These are phyloP conservation scores for Drosophila trapezifrons DNA, from an alignment of 1,140 invertebrate species.

Conservation along the genomic window DNA sequence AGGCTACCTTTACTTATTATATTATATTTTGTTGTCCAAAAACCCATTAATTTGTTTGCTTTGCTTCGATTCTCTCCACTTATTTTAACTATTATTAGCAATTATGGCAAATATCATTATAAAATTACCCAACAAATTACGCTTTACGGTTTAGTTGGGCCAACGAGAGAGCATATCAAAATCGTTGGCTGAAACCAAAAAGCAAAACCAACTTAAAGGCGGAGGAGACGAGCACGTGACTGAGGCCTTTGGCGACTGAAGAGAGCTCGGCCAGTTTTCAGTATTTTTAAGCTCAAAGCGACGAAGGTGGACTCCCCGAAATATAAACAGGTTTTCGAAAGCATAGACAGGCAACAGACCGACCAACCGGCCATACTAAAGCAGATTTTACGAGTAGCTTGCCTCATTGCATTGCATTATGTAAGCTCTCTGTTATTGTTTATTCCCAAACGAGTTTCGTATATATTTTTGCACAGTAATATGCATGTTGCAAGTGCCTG, in stretches of 20 bases:
- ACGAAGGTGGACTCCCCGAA: conserved; percentile 19
- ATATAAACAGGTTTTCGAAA: conserved; percentile 48
- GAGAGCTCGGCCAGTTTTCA: conserved; percentile 18
- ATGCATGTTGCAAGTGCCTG: conserved; percentile 38
- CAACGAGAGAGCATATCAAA: conserved; percentile 13
- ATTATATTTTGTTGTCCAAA: neutral
- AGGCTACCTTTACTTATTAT: neutral
- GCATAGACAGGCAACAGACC: conserved; percentile 23
- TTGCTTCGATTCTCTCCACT: neutral
- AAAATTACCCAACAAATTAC: conserved; percentile 6
- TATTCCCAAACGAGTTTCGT: conserved; percentile 45
- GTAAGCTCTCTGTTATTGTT: conserved; percentile 54
- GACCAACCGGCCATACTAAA: conserved; percentile 49
- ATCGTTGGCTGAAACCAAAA: conserved; percentile 6
- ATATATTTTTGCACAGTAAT: conserved; percentile 39
- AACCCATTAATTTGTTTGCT: neutral
- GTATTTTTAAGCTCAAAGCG: conserved; percentile 9
- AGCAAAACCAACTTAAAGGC: neutral
- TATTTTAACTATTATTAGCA: neutral
- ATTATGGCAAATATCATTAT: conserved; percentile 1
- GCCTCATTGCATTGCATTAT: conserved; percentile 51
- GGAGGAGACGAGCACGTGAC: conserved; percentile 40
- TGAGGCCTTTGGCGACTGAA: conserved; percentile 17
- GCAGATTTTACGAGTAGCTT: conserved; percentile 28
- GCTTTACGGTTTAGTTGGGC: neutral